Evolutionary conservation across 2,113 vertebrate genomes (phyloP).

Genomic region (Prunella fulvescens): DNA sequence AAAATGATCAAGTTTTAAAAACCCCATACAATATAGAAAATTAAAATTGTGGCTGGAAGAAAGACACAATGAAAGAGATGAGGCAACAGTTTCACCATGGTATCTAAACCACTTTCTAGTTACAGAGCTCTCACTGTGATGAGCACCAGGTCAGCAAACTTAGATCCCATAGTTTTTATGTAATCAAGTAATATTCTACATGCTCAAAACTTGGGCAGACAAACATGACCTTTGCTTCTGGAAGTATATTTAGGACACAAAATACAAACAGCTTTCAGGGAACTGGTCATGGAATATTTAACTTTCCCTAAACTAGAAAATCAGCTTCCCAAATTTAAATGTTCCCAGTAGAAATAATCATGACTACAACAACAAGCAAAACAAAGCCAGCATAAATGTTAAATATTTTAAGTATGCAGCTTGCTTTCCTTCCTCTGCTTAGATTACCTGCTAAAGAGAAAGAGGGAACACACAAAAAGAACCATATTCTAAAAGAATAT

Average conservation of each 20-base stretch:
- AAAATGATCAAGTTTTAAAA: not conserved
- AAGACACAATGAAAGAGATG: not conserved
- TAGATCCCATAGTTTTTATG: not conserved
- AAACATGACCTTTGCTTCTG: not conserved
- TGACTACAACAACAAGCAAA: not conserved
- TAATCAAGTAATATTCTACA: not conserved
- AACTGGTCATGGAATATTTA: not conserved
- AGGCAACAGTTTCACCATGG: not conserved
- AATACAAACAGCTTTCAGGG: not conserved
- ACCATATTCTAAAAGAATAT: not conserved
- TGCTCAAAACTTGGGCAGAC: not conserved
- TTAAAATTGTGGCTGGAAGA: not conserved
- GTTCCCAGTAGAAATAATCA: not conserved
- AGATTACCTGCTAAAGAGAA: not conserved
- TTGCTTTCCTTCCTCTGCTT: not conserved
- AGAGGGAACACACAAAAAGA: not conserved
- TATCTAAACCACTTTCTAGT: not conserved
- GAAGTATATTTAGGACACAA: not conserved
- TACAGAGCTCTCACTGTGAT: not conserved
- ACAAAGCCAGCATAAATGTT: not conserved
- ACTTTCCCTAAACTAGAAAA: not conserved
- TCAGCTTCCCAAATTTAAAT: not conserved
- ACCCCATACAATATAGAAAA: not conserved
- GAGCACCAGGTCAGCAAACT: not conserved
- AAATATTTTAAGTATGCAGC: not conserved